These are phyloP conservation scores for Drosophila kikkawai DNA, from an alignment of 1,140 invertebrate genomes.

Conservation along the genomic window DNA sequence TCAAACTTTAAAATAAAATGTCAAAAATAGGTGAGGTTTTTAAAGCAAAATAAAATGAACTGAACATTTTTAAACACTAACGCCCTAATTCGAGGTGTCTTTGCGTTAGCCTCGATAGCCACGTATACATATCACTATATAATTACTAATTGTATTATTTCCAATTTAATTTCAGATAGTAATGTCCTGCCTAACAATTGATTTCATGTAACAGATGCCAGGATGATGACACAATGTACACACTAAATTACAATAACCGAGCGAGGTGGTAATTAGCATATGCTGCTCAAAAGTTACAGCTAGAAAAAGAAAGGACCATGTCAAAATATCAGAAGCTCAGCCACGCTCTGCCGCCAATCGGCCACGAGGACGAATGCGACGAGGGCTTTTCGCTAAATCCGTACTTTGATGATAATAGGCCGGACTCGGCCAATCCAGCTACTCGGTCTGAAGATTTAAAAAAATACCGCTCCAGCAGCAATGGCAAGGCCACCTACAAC, in stretches of 20 bases:
- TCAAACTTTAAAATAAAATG: not conserved
- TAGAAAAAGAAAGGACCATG: slow-evolving; percentile 42
- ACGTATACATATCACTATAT: not conserved
- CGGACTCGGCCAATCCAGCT: slow-evolving; percentile 6
- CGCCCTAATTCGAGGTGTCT: not conserved
- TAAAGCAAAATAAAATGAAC: not conserved
- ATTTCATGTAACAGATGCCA: slow-evolving; percentile 31
- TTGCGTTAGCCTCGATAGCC: not conserved
- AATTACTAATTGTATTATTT: not conserved
- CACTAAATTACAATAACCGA: slow-evolving; percentile 44
- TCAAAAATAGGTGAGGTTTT: not conserved
- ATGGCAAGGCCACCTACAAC: slow-evolving; percentile 20
- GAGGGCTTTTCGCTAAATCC: slow-evolving; percentile 51
- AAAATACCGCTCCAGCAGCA: slow-evolving; percentile 5
- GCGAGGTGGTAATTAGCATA: slow-evolving; percentile 5
- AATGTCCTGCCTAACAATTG: slow-evolving; percentile 10
- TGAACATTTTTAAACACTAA: not conserved
- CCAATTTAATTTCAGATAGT: not conserved
- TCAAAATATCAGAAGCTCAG: slow-evolving; percentile 78
- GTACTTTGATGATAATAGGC: slow-evolving; percentile 57
- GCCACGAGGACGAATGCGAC: slow-evolving; percentile 64
- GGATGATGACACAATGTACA: not conserved
- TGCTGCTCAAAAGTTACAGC: slow-evolving; percentile 24
- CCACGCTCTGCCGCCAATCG: slow-evolving; percentile 38
- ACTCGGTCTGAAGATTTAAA: not conserved